These are phyloP conservation scores for Nesidiocoris tenuis DNA, from an alignment of 2,888 invertebrate genomes.

Conservation along the genomic window DNA sequence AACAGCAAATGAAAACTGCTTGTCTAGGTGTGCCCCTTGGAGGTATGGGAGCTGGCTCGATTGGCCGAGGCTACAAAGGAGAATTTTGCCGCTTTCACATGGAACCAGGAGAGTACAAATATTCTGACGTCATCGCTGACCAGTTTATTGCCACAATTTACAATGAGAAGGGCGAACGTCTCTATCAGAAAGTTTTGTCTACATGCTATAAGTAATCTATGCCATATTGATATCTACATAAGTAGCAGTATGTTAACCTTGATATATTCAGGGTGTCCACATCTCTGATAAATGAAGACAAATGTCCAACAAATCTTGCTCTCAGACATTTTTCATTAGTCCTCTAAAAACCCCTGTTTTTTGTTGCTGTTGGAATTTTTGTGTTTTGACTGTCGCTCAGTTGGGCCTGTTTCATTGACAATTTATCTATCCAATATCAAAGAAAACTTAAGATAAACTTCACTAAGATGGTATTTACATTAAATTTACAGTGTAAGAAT, in stretches of 20 bases:
- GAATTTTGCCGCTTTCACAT: conserved; percentile 92
- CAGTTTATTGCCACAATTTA: conserved; percentile 88
- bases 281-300: no score
- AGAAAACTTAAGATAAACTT: no score
- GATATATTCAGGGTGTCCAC: neutral
- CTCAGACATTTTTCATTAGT: no score
- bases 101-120: conserved; percentile 84
- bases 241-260: neutral
- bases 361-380: no score
- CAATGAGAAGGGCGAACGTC: conserved; percentile 65
- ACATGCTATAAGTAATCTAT: conserved; percentile 55
- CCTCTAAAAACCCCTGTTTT: no score
- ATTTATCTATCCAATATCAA: no score
- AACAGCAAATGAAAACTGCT: no score
- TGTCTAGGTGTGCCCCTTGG: conserved; percentile 76
- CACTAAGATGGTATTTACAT: no score
- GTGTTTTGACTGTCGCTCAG: no score
- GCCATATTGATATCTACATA: neutral
- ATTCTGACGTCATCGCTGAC: conserved; percentile 77
- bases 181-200: conserved; percentile 78
- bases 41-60: conserved; percentile 78
- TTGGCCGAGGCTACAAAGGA: conserved; percentile 88
- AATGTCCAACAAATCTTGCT: no score
- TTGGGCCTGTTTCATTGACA: no score
- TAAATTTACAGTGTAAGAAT: no score